Evolutionary conservation across 1,140 invertebrate genomes (phyloP).

Genomic region (Xylocopa sonorina): DNA sequence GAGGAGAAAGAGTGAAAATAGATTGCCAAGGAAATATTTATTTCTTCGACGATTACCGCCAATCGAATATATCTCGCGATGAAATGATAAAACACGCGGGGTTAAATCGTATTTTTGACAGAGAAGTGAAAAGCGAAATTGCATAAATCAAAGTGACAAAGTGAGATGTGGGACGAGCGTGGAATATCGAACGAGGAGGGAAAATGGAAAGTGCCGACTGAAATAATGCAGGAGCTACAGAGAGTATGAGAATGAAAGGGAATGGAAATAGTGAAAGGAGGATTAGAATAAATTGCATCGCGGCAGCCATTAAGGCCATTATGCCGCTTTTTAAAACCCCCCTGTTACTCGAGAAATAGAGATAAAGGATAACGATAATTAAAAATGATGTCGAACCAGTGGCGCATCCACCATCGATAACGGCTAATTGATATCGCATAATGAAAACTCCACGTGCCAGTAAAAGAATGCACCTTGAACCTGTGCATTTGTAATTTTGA

Average conservation of each 20-base stretch:
- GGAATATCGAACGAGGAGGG: not conserved
- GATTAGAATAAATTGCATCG: conserved; percentile 27
- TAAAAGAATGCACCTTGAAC: not conserved
- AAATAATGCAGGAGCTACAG: not conserved
- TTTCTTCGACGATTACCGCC: no score
- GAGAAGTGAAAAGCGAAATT: no score
- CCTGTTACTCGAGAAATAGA: not conserved
- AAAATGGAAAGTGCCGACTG: no score
- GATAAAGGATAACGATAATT: not conserved
- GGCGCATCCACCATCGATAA: no score
- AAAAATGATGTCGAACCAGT: not conserved
- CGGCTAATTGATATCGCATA: no score
- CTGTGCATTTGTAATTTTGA: not conserved
- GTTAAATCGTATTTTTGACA: no score
- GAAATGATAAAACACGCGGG: no score
- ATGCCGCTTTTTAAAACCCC: not conserved
- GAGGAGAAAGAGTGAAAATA: not conserved
- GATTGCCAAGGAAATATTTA: not conserved
- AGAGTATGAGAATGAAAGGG: not conserved
- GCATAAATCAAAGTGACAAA: no score
- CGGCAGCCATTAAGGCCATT: not conserved
- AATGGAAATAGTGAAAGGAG: not conserved
- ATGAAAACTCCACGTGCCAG: not conserved
- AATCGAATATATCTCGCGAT: no score
- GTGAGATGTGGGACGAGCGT: not conserved